Evolutionary conservation across 2,113 vertebrate genomes (phyloP).

Genomic region (Athene cunicularia): DNA sequence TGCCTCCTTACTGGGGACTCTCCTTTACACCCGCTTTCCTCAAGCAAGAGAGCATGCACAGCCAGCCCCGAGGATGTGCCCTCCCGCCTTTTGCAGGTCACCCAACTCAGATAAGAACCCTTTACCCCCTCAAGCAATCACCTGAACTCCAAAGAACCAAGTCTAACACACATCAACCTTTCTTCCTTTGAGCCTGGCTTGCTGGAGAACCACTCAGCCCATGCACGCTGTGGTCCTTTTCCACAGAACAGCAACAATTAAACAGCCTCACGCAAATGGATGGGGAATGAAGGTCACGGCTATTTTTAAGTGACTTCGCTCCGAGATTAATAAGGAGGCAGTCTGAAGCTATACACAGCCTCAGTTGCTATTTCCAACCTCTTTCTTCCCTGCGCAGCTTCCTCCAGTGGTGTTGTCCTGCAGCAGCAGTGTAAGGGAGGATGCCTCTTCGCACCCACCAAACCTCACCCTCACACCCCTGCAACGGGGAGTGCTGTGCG

Average conservation of each 20-base stretch:
- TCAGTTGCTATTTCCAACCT: not conserved
- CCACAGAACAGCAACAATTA: not conserved
- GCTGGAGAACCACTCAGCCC: not conserved
- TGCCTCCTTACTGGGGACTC: not conserved
- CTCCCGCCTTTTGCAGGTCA: not conserved
- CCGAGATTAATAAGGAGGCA: not conserved
- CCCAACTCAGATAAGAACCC: not conserved
- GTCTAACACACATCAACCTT: not conserved
- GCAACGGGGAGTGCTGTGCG: not conserved
- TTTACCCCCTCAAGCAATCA: rapidly evolving
- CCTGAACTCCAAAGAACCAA: not conserved
- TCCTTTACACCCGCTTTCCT: not conserved
- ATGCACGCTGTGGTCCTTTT: not conserved
- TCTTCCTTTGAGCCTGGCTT: not conserved
- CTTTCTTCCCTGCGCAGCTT: not conserved
- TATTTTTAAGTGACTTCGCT: constrained; percentile 1
- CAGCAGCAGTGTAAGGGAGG: not conserved
- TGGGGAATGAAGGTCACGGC: not conserved
- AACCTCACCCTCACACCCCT: not conserved
- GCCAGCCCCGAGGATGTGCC: too few relatives aligned
- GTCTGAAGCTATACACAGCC: not conserved
- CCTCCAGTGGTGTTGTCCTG: not conserved
- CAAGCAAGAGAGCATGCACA: too few relatives aligned
- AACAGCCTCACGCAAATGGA: not conserved
- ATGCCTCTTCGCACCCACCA: not conserved